phyloP scores from a whole-genome alignment of 1,140 invertebrate genomes.

The Drosophila ogumai region DNA sequence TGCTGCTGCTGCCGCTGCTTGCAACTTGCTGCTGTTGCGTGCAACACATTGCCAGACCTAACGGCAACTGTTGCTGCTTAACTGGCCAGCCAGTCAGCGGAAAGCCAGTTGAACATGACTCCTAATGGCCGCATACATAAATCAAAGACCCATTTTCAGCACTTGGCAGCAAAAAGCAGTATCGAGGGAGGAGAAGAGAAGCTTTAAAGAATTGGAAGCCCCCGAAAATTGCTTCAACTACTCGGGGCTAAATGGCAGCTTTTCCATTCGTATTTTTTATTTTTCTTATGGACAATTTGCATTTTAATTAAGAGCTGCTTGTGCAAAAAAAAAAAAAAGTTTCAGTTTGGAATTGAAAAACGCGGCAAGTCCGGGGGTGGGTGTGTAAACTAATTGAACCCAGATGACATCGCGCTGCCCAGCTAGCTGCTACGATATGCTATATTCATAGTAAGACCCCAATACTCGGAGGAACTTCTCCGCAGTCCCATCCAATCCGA shows the following conservation, averaged over 20 bases:
- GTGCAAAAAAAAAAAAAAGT: conserved; percentile 14
- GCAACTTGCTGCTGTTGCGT: conserved; percentile 52
- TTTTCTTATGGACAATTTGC: conserved; percentile 61
- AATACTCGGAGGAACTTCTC: conserved; percentile 14
- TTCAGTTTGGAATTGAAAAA: conserved; percentile 18
- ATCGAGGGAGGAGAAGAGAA: conserved; percentile 5
- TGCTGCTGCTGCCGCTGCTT: conserved; percentile 19
- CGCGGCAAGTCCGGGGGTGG: conserved; percentile 2
- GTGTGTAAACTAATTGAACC: conserved; percentile 66
- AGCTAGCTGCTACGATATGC: conserved; percentile 10
- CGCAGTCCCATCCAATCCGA: conserved; percentile 1
- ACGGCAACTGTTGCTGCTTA: conserved; percentile 80
- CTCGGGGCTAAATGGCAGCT: conserved; percentile 5
- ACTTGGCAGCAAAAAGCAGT: conserved; percentile 60
- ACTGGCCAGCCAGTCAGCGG: conserved; percentile 65
- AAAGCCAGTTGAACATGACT: conserved; percentile 72
- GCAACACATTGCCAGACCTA: conserved; percentile 64
- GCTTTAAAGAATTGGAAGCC: conserved; percentile 25
- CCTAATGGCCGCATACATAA: conserved; percentile 78
- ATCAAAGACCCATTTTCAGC: conserved; percentile 78
- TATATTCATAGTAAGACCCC: background rate
- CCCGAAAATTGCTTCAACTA: conserved; percentile 24
- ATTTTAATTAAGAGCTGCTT: conserved; percentile 68
- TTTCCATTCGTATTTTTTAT: conserved; percentile 22
- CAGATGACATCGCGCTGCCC: conserved; percentile 56